Evolutionary conservation across 2,797 vertebrate genomes (phyloP), one percentile per base, ranked within the genome.

Genomic region (Chanos chanos): DNA sequence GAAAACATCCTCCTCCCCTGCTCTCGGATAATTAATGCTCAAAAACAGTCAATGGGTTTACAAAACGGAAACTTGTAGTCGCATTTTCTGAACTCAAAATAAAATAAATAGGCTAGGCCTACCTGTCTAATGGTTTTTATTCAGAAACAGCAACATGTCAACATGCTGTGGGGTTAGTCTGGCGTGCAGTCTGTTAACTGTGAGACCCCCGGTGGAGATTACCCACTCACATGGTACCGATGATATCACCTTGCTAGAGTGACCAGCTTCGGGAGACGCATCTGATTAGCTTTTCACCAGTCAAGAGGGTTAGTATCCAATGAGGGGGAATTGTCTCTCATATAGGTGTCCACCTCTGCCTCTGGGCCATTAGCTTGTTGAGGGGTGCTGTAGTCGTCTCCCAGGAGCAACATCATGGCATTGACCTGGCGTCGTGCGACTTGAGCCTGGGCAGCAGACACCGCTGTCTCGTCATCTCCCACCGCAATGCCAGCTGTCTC

Each of bases 381-480:
- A 34, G n/a, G 33, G 7, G 21, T 50, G 21, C 22, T 50, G 47
- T 50, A 50, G 47, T 50, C 25, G 27, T 50, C 47, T 25, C 47
- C 47, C 47, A 50, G 22, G 47, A 27, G 25, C 47, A 50, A 50
- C 47, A 50, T 25, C 47, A 50, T 50, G 47, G 21, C 47, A 50
- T 27, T 27, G 47, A 9, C 22, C 21, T 50, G 2, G 47, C 2
- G 7, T 16, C 16, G 12, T 48, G 16, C 5, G 16, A 48, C 6
- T 48, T 44, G 44, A 48, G 15, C 22, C 7, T 7, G 1, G 33
- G 33, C 1, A 34, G n/a, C 33, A 1, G 33, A 34, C n/a, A 34
- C 33, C 5, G 27, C 22, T 27, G 47, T 30, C 27, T n/a, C n/a
- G n/a, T 50, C 3, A 50, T 50, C 47, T 0, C 16, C 47, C 15